These are phyloP conservation scores for Medauroidea extradentata DNA, from an alignment of 1,140 invertebrate genomes.

Conservation along the genomic window DNA sequence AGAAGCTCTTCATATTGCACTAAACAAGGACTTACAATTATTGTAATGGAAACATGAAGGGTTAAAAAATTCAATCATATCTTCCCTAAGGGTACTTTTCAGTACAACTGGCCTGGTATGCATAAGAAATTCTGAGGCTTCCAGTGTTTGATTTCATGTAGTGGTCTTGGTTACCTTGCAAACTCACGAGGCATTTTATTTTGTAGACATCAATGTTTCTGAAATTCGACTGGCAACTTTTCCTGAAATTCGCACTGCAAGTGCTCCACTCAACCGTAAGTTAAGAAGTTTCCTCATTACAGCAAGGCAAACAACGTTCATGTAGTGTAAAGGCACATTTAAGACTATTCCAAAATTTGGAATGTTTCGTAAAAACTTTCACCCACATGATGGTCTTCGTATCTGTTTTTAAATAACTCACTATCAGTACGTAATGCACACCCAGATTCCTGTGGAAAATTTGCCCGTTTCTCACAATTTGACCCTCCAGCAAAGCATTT, in stretches of 20 bases:
- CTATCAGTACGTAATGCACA: conserved; percentile 13
- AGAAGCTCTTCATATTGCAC: background rate
- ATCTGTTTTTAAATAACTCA: background rate
- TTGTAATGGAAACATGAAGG: conserved; percentile 11
- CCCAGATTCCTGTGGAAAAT: conserved; percentile 15
- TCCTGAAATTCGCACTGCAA: background rate
- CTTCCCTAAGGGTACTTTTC: background rate
- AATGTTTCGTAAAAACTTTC: background rate
- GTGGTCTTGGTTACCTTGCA: background rate
- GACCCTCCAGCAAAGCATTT: conserved; percentile 16
- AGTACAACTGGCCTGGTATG: conserved; percentile 16
- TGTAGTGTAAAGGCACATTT: background rate
- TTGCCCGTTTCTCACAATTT: conserved; percentile 1
- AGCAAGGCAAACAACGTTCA: background rate
- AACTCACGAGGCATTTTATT: conserved; percentile 7
- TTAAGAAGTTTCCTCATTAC: background rate
- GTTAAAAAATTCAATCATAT: conserved; percentile 8
- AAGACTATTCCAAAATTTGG: background rate
- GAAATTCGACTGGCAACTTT: background rate
- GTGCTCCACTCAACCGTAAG: background rate
- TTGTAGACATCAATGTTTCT: background rate
- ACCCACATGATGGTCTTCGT: background rate
- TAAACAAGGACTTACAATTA: background rate
- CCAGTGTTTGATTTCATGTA: conserved; percentile 14
- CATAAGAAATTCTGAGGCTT: conserved; percentile 20